A percentile compares a stretch with the other conserved stretches of the same genome.
Conservation (phyloP, 1,140 invertebrate species). For the Lerema accius region DNA sequence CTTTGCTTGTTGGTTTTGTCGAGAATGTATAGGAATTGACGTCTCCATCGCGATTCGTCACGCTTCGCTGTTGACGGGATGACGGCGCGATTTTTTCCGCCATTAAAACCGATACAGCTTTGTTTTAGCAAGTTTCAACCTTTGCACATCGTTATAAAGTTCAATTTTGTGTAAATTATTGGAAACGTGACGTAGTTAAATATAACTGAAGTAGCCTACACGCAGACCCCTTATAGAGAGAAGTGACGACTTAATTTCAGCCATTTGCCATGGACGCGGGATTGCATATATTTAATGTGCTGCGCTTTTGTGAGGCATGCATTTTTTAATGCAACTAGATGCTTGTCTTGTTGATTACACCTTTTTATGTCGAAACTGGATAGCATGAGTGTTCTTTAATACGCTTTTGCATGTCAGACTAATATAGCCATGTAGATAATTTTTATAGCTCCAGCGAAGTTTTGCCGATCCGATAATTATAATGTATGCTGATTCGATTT, state of each 20-base stretch:
- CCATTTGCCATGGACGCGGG: slow-evolving; percentile 62
- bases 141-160: slow-evolving; percentile 14
- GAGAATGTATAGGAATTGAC: slow-evolving; percentile 74
- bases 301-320: slow-evolving; percentile 36
- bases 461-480: slow-evolving; percentile 25
- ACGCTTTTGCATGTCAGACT: slow-evolving; percentile 18
- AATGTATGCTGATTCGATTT: slow-evolving; percentile 24
- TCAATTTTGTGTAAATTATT: not conserved
- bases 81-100: slow-evolving; percentile 72
- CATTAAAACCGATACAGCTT: slow-evolving; percentile 36
- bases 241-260: slow-evolving; percentile 72
- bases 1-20: slow-evolving; percentile 74
- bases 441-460: slow-evolving; percentile 12
- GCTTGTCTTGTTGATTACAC: slow-evolving; percentile 39
- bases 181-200: slow-evolving; percentile 39
- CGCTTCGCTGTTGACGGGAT: slow-evolving; percentile 63
- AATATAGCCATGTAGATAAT: slow-evolving; percentile 19
- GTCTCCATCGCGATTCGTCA: slow-evolving; percentile 74
- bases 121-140: slow-evolving; percentile 8
- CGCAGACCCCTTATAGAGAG: slow-evolving; percentile 61
- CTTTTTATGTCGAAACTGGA: slow-evolving; percentile 33
- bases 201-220: slow-evolving; percentile 53
- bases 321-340: slow-evolving; percentile 41
- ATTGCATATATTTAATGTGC: slow-evolving; percentile 52
- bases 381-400: slow-evolving; percentile 29